A percentile compares a stretch with the other conserved stretches of the same genome.
Evolutionary conservation across 2,888 invertebrate genomes (phyloP).

Genomic region (Cheilosia vernalis): DNA sequence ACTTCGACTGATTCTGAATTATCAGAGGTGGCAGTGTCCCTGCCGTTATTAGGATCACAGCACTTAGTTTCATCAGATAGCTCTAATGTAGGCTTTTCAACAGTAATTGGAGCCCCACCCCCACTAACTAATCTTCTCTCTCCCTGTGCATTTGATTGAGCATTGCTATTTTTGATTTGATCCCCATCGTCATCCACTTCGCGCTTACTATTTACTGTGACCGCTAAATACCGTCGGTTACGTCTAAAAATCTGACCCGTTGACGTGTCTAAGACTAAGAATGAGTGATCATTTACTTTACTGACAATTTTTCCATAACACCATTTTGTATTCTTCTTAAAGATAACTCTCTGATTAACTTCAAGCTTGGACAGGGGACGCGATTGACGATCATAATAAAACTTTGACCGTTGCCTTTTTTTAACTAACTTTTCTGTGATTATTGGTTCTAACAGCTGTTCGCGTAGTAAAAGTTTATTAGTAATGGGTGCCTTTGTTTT

Average conservation of each 20-base stretch:
- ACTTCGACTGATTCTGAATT: too few species aligned
- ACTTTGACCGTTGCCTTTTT: conserved; percentile 34
- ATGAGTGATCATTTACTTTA: conserved; percentile 16
- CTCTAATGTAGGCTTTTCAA: neutral
- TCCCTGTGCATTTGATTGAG: neutral
- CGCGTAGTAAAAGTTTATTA: conserved; percentile 10
- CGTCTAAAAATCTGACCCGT: conserved; percentile 28
- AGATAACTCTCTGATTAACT: conserved; percentile 28
- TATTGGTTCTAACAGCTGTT: conserved; percentile 12
- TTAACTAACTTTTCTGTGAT: conserved; percentile 29
- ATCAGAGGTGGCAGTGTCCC: neutral
- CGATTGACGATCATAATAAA: conserved; percentile 26
- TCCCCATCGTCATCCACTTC: neutral
- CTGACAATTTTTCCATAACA: conserved; percentile 33
- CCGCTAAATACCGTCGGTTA: conserved; percentile 17
- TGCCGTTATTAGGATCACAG: neutral
- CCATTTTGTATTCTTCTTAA: conserved; percentile 32
- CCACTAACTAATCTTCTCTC: neutral
- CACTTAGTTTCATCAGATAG: neutral
- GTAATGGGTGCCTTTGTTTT: conserved; percentile 14
- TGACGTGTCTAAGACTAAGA: conserved; percentile 17
- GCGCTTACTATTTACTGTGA: neutral
- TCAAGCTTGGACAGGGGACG: conserved; percentile 23
- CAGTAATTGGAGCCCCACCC: neutral
- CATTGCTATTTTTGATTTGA: neutral